A percentile compares a stretch with the other conserved stretches of the same genome.
These are phyloP conservation scores for Drosophila insularis DNA, from an alignment of 1,140 invertebrate genomes.

Conservation along the genomic window DNA sequence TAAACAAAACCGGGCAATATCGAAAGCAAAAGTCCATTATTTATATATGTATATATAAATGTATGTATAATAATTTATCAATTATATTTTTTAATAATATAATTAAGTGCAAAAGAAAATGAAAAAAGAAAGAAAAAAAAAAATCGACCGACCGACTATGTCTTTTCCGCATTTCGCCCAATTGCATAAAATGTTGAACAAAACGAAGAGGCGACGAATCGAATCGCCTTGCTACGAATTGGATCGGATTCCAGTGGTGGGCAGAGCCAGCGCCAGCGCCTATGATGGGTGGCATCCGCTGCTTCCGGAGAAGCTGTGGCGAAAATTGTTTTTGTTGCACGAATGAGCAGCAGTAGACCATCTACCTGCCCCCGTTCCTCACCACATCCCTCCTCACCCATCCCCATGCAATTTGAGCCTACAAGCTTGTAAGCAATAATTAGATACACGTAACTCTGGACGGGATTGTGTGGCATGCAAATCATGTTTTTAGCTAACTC, in stretches of 20 bases:
- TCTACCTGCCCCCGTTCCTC: neutral
- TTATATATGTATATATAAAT: neutral
- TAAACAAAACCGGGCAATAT: conserved; percentile 28
- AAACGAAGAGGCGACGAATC: conserved; percentile 27
- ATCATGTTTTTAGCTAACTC: conserved; percentile 22
- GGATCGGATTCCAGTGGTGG: conserved; percentile 20
- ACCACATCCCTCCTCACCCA: neutral
- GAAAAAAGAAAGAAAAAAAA: neutral
- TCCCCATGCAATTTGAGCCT: conserved; percentile 24
- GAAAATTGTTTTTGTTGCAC: conserved; percentile 64
- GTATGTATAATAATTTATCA: neutral
- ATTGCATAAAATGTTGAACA: conserved; percentile 58
- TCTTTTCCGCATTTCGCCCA: conserved; percentile 58
- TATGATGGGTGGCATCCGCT: neutral
- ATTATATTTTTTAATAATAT: conserved; percentile 39
- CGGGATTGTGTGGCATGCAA: conserved; percentile 56
- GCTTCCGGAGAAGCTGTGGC: conserved; percentile 62
- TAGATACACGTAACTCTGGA: conserved; percentile 63
- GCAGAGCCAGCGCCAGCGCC: conserved; percentile 32
- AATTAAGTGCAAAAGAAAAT: conserved; percentile 36
- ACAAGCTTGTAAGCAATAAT: conserved; percentile 67
- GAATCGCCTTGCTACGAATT: neutral
- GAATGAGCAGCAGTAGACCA: conserved; percentile 42
- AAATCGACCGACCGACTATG: conserved; percentile 20
- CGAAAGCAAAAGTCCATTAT: neutral